Percentiles rank a stretch among this genome's conserved stretches.
These are phyloP conservation scores for Brachymystax lenok DNA, from an alignment of 2,797 vertebrate species.

Conservation along the genomic window DNA sequence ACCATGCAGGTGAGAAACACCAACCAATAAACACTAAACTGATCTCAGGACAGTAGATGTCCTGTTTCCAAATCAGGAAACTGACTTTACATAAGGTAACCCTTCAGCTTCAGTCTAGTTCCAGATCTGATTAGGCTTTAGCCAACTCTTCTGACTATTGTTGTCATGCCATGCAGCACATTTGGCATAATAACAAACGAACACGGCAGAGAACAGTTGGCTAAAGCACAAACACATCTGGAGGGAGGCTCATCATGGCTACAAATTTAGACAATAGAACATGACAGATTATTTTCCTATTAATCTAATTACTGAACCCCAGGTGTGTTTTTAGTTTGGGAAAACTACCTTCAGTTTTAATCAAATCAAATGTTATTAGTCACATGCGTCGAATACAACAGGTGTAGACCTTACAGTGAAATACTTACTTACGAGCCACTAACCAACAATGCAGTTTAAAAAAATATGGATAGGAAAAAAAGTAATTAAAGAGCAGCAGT, in stretches of 20 bases:
- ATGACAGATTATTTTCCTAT: background rate
- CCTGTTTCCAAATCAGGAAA: background rate
- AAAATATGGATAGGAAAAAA: too few species aligned
- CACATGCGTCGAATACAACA: too few species aligned
- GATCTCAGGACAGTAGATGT: background rate
- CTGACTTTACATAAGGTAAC: background rate
- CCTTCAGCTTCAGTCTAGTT: background rate
- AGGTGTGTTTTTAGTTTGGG: background rate
- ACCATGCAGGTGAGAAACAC: conserved; percentile 71
- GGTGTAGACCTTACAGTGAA: too few species aligned
- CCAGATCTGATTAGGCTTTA: background rate
- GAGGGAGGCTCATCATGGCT: background rate
- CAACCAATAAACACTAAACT: background rate
- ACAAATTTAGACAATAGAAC: background rate
- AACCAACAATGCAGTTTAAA: too few species aligned
- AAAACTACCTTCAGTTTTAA: background rate
- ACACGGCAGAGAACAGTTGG: background rate
- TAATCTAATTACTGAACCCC: background rate
- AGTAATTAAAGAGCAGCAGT: too few species aligned
- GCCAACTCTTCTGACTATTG: background rate
- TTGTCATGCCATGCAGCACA: background rate
- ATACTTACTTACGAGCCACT: too few species aligned
- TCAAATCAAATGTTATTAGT: too few species aligned
- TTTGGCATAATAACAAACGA: background rate
- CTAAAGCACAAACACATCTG: background rate